Evolutionary conservation across 2,797 vertebrate genomes (phyloP), one percentile per base, ranked within the genome.

Genomic region (Bryconaethiops microstoma): DNA sequence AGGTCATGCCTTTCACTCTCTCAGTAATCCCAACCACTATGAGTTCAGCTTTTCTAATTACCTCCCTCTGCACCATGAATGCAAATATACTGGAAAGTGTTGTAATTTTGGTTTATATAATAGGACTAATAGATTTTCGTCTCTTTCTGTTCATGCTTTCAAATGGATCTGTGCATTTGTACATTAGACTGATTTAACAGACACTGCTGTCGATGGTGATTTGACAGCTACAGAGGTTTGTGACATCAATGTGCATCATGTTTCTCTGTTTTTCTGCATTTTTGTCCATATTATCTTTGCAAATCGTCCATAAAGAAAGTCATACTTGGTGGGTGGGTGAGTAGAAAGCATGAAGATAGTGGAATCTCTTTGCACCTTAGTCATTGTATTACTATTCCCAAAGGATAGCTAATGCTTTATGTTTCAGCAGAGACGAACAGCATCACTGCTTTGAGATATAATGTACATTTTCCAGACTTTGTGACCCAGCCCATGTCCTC

Each of bases 191-290:
- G 97, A 99, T 88, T 92, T 96, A 88, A 98, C 97, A 2, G 97
- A 98, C 74, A 97, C 97, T 0, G 95, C 93, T 0, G 89, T 96
- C 2, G 97, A 99, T 12, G 97, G 96, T 83, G 97, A 99, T 79
- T 94, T 97, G 80, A 97, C 96, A 0, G 95, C 95, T 83, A 97
- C 97, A 0, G 97, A 99, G 97, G 97, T 99, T 92, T 84, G 89
- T 92, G 88, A 72, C 67, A 25, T 21, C 2, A 16, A 7, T 3
- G 55, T 73, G 19, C 10, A 5, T 2, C 21, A 25, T 59, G 14
- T 39, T 45, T 8, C 68, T 52, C 5, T 40, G 40, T 55, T 45
- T 54, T 69, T 78, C 7, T 72, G 14, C 16, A 16, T 68, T 54
- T 17, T 23, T 48, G 10, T 45, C 2, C 9, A 45, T 48, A 16